Conservation (phyloP, 2,113 vertebrate species). For the Chloebia gouldiae region DNA sequence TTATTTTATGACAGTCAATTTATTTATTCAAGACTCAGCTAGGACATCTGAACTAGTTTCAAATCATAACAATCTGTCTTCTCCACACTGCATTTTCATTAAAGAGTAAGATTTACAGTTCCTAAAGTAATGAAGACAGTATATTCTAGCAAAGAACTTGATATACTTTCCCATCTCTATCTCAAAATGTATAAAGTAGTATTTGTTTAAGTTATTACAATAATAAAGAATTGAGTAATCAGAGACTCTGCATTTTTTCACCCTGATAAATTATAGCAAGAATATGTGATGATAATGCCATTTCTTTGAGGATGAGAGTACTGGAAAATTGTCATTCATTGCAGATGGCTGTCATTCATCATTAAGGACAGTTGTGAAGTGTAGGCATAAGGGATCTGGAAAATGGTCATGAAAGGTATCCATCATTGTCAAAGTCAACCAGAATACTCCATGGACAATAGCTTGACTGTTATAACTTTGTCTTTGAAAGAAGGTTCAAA, state of each 20-base stretch:
- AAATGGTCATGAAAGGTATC: slow-evolving; percentile 43
- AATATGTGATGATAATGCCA: slow-evolving; percentile 6
- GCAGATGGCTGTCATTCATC: slow-evolving; percentile 43
- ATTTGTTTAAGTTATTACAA: neutral
- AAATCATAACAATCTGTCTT: neutral
- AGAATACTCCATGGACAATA: neutral
- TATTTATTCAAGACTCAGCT: neutral
- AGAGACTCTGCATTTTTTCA: neutral
- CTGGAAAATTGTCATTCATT: slow-evolving; percentile 18
- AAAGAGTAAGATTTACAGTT: neutral
- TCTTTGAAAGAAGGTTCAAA: slow-evolving; percentile 55
- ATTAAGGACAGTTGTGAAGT: slow-evolving; percentile 44
- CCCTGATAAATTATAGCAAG: slow-evolving; percentile 10
- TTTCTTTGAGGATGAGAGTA: neutral
- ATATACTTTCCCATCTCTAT: neutral
- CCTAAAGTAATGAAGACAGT: neutral
- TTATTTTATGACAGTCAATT: neutral
- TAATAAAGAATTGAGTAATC: neutral
- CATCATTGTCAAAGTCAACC: slow-evolving; percentile 41
- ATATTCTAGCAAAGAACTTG: neutral
- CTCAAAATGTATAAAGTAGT: neutral
- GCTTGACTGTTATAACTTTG: slow-evolving; percentile 43
- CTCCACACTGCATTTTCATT: neutral
- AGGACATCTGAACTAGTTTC: neutral
- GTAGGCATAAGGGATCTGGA: neutral